phyloP scores from a whole-genome alignment of 2,113 vertebrate species.

The Lasiurus cinereus region DNA sequence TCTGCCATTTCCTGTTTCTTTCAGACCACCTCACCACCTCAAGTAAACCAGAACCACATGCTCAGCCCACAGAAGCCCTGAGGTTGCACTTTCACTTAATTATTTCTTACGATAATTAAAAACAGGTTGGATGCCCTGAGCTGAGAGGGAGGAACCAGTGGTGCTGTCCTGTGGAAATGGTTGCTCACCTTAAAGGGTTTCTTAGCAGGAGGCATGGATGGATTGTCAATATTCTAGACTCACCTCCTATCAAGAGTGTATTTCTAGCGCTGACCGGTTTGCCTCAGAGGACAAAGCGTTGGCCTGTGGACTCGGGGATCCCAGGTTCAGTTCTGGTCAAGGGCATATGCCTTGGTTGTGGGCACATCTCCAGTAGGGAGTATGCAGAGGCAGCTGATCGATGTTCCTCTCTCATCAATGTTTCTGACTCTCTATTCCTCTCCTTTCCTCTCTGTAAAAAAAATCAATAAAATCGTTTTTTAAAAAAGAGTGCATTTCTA shows the following conservation, averaged over 20 bases:
- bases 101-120: slow-evolving; percentile 27
- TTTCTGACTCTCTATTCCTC: no score
- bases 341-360: no score
- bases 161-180: accelerated
- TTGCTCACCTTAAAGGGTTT: background rate
- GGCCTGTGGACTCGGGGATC: no score
- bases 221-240: background rate
- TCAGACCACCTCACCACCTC: background rate
- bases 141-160: background rate
- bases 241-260: accelerated
- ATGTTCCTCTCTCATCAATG: no score
- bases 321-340: no score
- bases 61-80: background rate
- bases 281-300: no score
- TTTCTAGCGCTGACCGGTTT: no score
- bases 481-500: accelerated
- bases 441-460: no score
- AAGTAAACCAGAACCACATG: background rate
- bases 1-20: background rate
- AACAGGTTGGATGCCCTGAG: background rate
- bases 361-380: no score
- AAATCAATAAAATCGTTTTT: no score
- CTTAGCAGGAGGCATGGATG: no score
- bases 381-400: no score
- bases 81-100: slow-evolving; percentile 11